These are phyloP conservation scores for Philereme vetulata DNA, from an alignment of 2,888 invertebrate genomes.

Conservation along the genomic window DNA sequence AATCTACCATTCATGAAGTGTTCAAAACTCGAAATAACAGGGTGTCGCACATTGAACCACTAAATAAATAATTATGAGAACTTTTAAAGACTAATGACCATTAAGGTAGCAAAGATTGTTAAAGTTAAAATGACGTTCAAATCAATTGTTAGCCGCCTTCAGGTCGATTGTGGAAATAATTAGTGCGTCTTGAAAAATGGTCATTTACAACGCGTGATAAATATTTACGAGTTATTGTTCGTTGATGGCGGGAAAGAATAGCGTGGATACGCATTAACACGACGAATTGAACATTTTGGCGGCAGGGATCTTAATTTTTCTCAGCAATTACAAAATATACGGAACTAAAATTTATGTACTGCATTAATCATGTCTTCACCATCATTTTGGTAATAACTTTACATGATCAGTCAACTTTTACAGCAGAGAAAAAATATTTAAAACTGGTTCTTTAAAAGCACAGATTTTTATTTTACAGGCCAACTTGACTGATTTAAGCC, in stretches of 20 bases:
- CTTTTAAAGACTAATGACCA: conserved; percentile 55
- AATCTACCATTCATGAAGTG: conserved; percentile 1
- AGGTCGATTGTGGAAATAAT: conserved; percentile 76
- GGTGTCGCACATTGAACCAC: conserved; percentile 15
- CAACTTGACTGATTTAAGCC: too few relatives aligned
- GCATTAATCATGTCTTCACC: too few relatives aligned
- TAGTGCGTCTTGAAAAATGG: conserved; percentile 79
- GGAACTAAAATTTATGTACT: too few relatives aligned
- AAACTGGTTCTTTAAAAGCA: too few relatives aligned
- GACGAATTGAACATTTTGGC: too few relatives aligned
- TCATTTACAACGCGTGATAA: conserved; percentile 80
- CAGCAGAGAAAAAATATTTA: too few relatives aligned
- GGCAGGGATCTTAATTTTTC: too few relatives aligned
- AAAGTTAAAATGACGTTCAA: conserved; percentile 47
- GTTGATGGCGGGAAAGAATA: conserved; percentile 52
- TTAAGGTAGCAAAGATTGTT: conserved; percentile 48
- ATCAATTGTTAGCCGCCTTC: conserved; percentile 67
- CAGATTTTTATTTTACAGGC: too few relatives aligned
- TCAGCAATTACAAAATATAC: too few relatives aligned
- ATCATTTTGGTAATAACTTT: too few relatives aligned
- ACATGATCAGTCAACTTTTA: too few relatives aligned
- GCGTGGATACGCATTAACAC: conserved; percentile 44
- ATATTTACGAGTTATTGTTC: conserved; percentile 83
- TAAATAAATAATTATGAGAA: conserved; percentile 29
- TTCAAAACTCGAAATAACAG: conserved; percentile 13